A percentile compares a stretch with the other conserved stretches of the same genome.
Conservation (phyloP, 2,113 vertebrate genomes). For the Solea senegalensis region DNA sequence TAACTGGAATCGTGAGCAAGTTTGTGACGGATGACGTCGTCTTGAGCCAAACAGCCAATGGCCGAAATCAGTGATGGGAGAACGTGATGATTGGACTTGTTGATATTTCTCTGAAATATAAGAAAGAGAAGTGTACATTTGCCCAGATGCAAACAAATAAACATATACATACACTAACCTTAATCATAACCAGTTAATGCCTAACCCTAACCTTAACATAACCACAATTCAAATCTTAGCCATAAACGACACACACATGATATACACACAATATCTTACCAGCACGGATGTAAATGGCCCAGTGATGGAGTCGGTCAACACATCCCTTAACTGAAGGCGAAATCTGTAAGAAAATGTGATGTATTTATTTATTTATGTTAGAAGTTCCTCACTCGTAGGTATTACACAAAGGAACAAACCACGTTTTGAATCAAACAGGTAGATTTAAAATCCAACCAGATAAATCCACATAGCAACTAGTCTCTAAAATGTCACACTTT, state of each 20-base stretch:
- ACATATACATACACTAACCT: no score
- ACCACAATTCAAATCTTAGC: no score
- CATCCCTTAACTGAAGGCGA: constrained; percentile 72
- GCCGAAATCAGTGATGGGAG: constrained; percentile 72
- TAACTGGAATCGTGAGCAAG: constrained; percentile 77
- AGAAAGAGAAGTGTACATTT: constrained; percentile 12
- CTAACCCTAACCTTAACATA: no score
- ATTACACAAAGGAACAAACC: no score
- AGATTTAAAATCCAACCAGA: no score
- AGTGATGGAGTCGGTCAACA: constrained; percentile 61
- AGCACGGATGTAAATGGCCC: constrained; percentile 76
- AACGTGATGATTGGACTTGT: constrained; percentile 45
- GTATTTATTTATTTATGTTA: neutral
- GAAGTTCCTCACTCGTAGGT: no score
- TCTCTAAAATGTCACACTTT: no score
- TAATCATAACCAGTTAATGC: no score
- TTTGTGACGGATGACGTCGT: constrained; percentile 62
- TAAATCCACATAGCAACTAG: no score
- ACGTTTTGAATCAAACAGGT: no score
- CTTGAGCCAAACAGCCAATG: constrained; percentile 79
- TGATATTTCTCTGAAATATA: constrained; percentile 70
- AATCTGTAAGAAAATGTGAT: constrained; percentile 79
- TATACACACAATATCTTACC: constrained; percentile 77
- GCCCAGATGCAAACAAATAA: neutral
- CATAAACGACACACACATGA: neutral